Base-by-base conservation (phyloP, 2,113 vertebrate genomes). In the Etia nguti region DNA sequence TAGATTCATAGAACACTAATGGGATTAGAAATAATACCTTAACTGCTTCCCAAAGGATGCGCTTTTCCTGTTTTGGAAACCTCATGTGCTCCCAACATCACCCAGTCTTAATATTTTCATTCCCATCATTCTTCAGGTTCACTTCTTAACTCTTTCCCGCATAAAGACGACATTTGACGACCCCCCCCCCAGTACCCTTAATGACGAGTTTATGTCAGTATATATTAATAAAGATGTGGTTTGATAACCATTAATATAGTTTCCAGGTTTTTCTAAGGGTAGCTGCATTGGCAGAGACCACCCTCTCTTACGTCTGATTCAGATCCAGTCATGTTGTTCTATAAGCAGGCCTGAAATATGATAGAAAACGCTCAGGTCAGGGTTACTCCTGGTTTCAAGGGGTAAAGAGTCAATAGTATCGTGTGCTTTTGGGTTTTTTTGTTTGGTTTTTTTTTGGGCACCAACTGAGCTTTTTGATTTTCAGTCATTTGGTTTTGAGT, bases 21-120 rank as follows among this genome's bases (percentile, higher is more conserved):
- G 38, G 26, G 13, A 73, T 43, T 73, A 16, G 13, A 73, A 73
- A 26, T 73, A 73, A 43, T 73, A 73, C 65, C 65, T 16, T 26
- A 46, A 46, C 38, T 46, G 8, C 15, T 46, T 48, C 68, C 0
- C 41, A 75, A 24, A 75, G 22, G 24, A 48, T 48, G 68, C 48
- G 43, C 68, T 26, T 48, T 75, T 75, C 15, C 41, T 11, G 24
- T 75, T 75, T 75, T 48, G 68, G 68, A 29, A 75, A 75, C 41
- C 6, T 75, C 3, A 10, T 75, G 24, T 75, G 70, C 13, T 75
- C 16, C 70, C 70, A 75, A 4, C 24, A 75, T 75, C 41, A 48
- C 2, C 9, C 22, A 75, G 60, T 38, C 15, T 48, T 48, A 12
- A 75, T 46, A 29, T 75, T 48, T 46, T 75, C 24, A 75, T 75